Evolutionary conservation across 2,888 invertebrate genomes (phyloP).

Genomic region (Clepsis dumicolana): DNA sequence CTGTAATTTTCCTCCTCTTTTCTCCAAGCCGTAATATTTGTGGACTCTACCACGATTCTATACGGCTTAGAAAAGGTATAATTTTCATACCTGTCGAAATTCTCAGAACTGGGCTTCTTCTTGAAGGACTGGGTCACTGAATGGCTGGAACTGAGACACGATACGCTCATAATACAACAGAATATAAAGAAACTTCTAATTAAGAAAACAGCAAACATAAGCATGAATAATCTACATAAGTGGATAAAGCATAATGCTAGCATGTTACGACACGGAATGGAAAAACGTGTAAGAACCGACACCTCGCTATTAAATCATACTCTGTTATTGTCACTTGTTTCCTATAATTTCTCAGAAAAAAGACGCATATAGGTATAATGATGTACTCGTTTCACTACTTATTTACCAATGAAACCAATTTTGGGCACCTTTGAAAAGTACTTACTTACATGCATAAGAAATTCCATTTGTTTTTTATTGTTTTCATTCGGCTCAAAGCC

Average conservation of each 20-base stretch:
- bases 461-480: too few relatives aligned
- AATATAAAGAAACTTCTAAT: too few relatives aligned
- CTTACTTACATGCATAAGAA: background rate
- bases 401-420: background rate
- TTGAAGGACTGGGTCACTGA: too few relatives aligned
- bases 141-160: too few relatives aligned
- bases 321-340: slow-evolving; percentile 14
- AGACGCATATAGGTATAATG: background rate
- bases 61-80: too few relatives aligned
- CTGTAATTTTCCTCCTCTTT: too few relatives aligned
- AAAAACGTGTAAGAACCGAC: slow-evolving; percentile 32
- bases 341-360: background rate
- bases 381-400: background rate
- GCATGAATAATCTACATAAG: background rate
- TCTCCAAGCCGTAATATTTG: too few relatives aligned
- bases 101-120: too few relatives aligned
- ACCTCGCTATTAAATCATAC: slow-evolving; percentile 5
- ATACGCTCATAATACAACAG: too few relatives aligned
- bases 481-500: too few relatives aligned
- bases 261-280: background rate
- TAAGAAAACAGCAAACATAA: background rate
- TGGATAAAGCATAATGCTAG: background rate
- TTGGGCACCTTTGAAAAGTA: background rate
- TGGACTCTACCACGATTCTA: too few relatives aligned
- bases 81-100: too few relatives aligned